Percentiles rank a stretch among this genome's conserved stretches.
Evolutionary conservation across 53 echinoderm and acorn worm species (phyloP).

Genomic region (Patiria pectinifera): DNA sequence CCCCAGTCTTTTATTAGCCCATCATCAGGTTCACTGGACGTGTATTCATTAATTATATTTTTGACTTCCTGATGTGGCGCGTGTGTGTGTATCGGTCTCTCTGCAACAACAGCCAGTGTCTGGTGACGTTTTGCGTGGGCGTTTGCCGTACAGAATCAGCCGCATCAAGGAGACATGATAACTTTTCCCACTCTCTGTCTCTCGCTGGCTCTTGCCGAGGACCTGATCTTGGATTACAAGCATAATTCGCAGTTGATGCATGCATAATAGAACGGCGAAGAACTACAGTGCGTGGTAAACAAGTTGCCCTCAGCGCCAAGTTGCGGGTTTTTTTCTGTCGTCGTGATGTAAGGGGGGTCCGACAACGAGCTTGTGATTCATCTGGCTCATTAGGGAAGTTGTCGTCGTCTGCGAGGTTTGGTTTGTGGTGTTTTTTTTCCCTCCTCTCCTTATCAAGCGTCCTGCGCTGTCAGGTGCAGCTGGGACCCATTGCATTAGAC

Average conservation of each 20-base stretch:
- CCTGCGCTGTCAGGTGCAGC: not conserved
- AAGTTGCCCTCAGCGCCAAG: not conserved
- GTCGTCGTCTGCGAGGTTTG: not conserved
- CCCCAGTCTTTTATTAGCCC: not conserved
- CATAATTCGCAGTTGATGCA: slow-evolving; percentile 5
- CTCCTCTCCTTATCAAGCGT: not conserved
- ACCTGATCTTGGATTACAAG: slow-evolving; percentile 11
- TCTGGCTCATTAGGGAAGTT: slow-evolving; percentile 21
- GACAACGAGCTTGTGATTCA: slow-evolving; percentile 1
- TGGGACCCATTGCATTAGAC: not conserved
- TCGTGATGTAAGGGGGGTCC: not conserved
- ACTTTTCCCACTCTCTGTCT: not conserved
- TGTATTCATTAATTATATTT: not conserved
- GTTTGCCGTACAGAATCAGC: not conserved
- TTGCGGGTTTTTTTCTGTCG: not conserved
- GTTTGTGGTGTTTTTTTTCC: not conserved
- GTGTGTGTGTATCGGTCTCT: not conserved
- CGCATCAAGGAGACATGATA: slow-evolving; percentile 21
- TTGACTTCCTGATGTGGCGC: not conserved
- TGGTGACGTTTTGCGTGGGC: slow-evolving; percentile 16
- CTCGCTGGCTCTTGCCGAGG: not conserved
- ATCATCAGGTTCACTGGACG: not conserved
- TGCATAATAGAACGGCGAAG: slow-evolving; percentile 5
- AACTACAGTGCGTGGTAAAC: slow-evolving; percentile 12
- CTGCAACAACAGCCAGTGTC: not conserved